Evolutionary conservation across 2,113 vertebrate species (phyloP), one percentile per base, ranked within the genome.

Genomic region (Argyrosomus japonicus): DNA sequence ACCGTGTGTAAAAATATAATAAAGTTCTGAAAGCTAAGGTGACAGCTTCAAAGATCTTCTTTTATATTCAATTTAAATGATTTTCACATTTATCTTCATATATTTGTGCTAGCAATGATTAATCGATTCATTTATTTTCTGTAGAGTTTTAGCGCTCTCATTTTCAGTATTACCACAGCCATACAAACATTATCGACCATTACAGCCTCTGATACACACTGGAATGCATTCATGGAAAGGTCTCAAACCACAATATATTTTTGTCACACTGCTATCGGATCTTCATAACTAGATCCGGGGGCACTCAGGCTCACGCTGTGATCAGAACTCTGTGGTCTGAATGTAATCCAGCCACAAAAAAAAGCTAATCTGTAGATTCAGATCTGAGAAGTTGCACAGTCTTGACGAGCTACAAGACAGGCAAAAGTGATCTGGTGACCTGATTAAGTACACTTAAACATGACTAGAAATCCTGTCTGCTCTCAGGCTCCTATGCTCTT

Each of bases 241-340:
- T 79, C 13, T 62, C 43, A 77, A 73, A 80, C 54, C 62, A 61
- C 63, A 82, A 32, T 56, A 70, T 78, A 76, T 85, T 83, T 70
- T 65, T 43, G 79, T 79, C 47, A 74, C 25, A 56, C 47, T 69
- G 32, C 51, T 81, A 75, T 83, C 21, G 4, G 69, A 84, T 71
- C 62, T 70, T 79, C n/a, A 53, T 51, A 85, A 63, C 62, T 25
- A 81, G 40, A 77, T 60, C 53, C 14, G 15, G 57, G 82, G 45
- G 53, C 45, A 53, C 27, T 62, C 57, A 53, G 65, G 45, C 23
- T 45, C 69, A 53, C 50, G 45, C 23, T 75, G 76, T 8, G 6
- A 82, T 82, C 68, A 81, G 15, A 62, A 23, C 21, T 15, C 17
- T 60, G 82, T 61, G 61, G 76, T 71, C 67, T 68, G 32, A 61